Base-by-base conservation (phyloP, 2,888 invertebrate species). In the Drosophila atripex region DNA sequence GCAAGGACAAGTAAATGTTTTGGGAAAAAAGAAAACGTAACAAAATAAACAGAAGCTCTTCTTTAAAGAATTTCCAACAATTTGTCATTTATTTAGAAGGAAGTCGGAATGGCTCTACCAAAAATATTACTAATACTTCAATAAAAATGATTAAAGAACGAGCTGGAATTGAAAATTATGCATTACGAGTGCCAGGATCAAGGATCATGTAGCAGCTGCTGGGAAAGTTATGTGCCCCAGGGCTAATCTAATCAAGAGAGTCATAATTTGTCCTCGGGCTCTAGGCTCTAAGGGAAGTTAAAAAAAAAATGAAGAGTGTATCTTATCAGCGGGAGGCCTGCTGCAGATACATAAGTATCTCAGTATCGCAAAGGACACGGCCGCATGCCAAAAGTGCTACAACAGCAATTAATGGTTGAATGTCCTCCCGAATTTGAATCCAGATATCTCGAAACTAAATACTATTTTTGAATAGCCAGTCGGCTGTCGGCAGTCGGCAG, bases 221-320 rank as follows among this genome's bases (percentile, higher is more conserved):
- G 60, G 9, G 28, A 51, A 56, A 59, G 38, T 23, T n/a, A 21
- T 12, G 9, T 21, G 46, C 30, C 47, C 18, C 1, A 8, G 9
- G 52, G 12, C 54, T 32, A 56, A 88, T 88, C 88, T 88, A 84
- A 88, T 88, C 88, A 75, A 61, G 18, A 79, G 66, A 68, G 75
- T 71, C 77, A 88, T 88, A 89, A 89, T 80, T 88, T 84, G 78
- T 83, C 21, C 73, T 71, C 77, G 53, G 71, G 12, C 3, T 28
- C 28, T 9, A 28, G 28, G 9, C 21, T 4, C 21, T 23, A 18
- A 16, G 21, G 75, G 78, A 75, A 73, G 73, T 75, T n/a, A n/a
- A 76, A 77, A 77, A 78, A 16, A 6, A 18, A 14, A 5, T 38
- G 12, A 25, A 46, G n/a, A 35, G 35, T 35, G 35, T 76, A 61